Conservation (phyloP, 2,888 invertebrate species). For the Noctua janthe region DNA sequence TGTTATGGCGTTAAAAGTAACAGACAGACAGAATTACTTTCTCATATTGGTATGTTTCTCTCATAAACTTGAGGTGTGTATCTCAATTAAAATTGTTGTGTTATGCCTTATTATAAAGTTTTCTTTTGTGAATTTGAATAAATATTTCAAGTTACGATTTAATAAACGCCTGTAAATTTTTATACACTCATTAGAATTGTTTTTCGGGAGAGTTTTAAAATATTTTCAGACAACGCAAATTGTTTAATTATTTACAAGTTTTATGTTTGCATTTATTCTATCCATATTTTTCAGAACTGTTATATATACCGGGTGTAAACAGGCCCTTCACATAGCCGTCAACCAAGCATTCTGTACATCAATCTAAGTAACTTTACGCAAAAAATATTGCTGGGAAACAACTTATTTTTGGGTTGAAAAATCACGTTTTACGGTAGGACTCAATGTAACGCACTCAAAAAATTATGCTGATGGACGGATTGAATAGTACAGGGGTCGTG, state of each 20-base stretch:
- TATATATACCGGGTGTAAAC: too few relatives aligned
- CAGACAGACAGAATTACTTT: not conserved
- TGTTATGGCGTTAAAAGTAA: not conserved
- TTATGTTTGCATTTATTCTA: not conserved
- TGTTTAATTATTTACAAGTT: not conserved
- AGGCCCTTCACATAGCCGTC: too few relatives aligned
- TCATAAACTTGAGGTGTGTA: not conserved
- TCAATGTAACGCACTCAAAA: too few relatives aligned
- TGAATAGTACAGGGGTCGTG: too few relatives aligned
- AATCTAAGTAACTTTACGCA: too few relatives aligned
- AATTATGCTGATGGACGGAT: too few relatives aligned
- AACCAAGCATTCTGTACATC: too few relatives aligned
- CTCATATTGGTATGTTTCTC: not conserved
- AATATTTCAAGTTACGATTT: not conserved
- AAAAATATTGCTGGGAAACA: too few relatives aligned
- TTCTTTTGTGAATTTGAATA: not conserved
- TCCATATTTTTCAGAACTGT: too few relatives aligned
- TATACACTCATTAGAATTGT: not conserved
- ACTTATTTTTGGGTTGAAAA: too few relatives aligned
- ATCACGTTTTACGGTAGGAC: too few relatives aligned
- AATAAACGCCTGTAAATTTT: not conserved
- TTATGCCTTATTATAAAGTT: not conserved
- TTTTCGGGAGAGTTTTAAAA: constrained; percentile 4
- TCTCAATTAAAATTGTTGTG: constrained; percentile 9
- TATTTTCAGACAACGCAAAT: not conserved